Evolutionary conservation across 2,888 invertebrate species (phyloP).

Genomic region (Blastobasis lacticolella): DNA sequence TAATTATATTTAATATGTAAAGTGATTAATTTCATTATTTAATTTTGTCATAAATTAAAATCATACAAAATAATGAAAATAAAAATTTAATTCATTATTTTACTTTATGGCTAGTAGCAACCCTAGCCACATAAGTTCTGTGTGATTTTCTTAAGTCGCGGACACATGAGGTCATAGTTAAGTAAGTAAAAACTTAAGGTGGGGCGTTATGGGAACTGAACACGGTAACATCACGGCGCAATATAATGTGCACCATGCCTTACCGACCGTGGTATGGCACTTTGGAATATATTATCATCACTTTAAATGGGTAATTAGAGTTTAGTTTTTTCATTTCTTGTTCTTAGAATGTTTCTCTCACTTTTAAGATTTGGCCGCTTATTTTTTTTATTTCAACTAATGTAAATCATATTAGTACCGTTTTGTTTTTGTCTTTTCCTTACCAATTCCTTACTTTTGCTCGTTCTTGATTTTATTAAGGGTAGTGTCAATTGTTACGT

Average conservation of each 20-base stretch:
- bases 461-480: too few species aligned
- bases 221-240: conserved; percentile 60
- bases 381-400: too few species aligned
- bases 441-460: too few species aligned
- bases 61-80: background rate
- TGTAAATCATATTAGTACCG: too few species aligned
- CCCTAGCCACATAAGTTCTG: conserved; percentile 51
- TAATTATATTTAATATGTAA: too few species aligned
- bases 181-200: conserved; percentile 66
- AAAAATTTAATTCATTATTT: background rate
- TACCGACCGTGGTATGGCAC: conserved; percentile 54
- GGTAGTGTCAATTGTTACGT: too few species aligned
- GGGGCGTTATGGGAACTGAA: conserved; percentile 74
- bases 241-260: conserved; percentile 50
- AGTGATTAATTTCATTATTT: background rate
- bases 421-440: too few species aligned
- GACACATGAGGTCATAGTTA: conserved; percentile 74
- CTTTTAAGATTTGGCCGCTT: too few species aligned
- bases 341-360: too few species aligned
- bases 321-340: conserved; percentile 7
- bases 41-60: background rate
- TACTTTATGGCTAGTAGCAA: conserved; percentile 16
- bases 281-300: conserved; percentile 47
- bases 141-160: conserved; percentile 74
- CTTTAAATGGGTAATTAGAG: conserved; percentile 34